phyloP scores from a whole-genome alignment of 1,140 invertebrate genomes.

The Panagrolaimus sp. region DNA sequence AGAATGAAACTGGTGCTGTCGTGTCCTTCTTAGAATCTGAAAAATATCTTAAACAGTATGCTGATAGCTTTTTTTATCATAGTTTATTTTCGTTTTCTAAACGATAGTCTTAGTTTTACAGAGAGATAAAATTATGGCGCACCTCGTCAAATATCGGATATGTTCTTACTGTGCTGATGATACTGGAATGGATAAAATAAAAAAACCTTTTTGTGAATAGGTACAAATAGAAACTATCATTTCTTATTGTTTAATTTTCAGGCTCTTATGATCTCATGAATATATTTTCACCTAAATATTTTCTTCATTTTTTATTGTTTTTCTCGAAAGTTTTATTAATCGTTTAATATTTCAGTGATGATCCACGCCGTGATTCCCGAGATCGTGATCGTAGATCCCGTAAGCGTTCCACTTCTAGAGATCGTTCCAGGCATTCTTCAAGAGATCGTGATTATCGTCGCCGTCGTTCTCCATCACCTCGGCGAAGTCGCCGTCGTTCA shows the following conservation, averaged over 20 bases:
- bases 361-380: slow-evolving; percentile 28
- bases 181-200: background rate
- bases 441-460: slow-evolving; percentile 23
- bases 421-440: slow-evolving; percentile 16
- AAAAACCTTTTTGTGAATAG: background rate
- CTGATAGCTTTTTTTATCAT: slow-evolving; percentile 1
- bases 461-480: background rate
- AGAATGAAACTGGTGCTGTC: background rate
- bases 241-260: background rate
- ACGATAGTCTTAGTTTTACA: slow-evolving; percentile 16
- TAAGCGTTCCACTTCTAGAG: slow-evolving; percentile 15
- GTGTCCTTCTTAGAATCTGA: background rate
- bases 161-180: background rate
- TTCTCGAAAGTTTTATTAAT: background rate
- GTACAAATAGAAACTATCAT: slow-evolving; percentile 7
- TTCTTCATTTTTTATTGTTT: background rate
- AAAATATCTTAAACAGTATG: background rate
- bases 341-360: slow-evolving; percentile 14
- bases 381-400: slow-evolving; percentile 34
- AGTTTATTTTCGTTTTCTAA: slow-evolving; percentile 7
- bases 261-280: slow-evolving; percentile 4
- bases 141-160: background rate
- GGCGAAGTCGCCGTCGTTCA: slow-evolving; percentile 10
- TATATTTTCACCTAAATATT: slow-evolving; percentile 5
- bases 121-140: background rate